phyloP scores from a whole-genome alignment of 2,888 invertebrate species.

The Drosophila helvetica region DNA sequence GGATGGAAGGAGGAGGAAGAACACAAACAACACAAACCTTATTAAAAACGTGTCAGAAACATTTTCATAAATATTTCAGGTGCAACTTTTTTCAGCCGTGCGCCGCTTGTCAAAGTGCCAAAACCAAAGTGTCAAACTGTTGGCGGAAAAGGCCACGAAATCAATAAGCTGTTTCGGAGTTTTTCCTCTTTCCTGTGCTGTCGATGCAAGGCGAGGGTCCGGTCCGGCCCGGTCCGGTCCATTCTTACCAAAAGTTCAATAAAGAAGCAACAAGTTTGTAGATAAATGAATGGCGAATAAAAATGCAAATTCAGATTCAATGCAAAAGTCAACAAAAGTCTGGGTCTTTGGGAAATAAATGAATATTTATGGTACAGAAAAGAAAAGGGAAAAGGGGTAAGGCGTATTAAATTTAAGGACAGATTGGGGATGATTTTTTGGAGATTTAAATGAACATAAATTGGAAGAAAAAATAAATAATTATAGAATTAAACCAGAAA shows the following conservation, averaged over 20 bases:
- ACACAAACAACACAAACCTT: constrained; percentile 64
- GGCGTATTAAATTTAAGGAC: constrained; percentile 24
- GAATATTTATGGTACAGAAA: constrained; percentile 30
- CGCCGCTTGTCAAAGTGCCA: constrained; percentile 71
- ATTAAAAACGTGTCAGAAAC: constrained; percentile 78
- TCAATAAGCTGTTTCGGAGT: constrained; percentile 61
- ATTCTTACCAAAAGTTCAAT: constrained; percentile 6
- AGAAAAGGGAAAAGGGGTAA: constrained; percentile 1
- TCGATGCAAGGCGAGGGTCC: constrained; percentile 7
- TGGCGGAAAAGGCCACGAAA: constrained; percentile 55
- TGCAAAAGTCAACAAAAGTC: constrained; percentile 31
- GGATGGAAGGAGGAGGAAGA: constrained; percentile 15
- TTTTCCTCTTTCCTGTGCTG: constrained; percentile 9
- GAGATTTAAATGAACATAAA: background rate
- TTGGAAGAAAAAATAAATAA: background rate
- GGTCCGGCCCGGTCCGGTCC: background rate
- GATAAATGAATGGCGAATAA: constrained; percentile 23
- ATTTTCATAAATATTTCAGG: constrained; percentile 77
- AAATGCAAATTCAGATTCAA: constrained; percentile 29
- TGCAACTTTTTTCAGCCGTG: constrained; percentile 56
- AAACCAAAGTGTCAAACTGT: constrained; percentile 74
- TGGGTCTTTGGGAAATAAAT: constrained; percentile 24
- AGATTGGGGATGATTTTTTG: constrained; percentile 4
- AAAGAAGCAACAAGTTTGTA: constrained; percentile 57
- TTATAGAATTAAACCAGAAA: background rate